Conservation (phyloP, 2,797 vertebrate genomes). For the Falco concolor region DNA sequence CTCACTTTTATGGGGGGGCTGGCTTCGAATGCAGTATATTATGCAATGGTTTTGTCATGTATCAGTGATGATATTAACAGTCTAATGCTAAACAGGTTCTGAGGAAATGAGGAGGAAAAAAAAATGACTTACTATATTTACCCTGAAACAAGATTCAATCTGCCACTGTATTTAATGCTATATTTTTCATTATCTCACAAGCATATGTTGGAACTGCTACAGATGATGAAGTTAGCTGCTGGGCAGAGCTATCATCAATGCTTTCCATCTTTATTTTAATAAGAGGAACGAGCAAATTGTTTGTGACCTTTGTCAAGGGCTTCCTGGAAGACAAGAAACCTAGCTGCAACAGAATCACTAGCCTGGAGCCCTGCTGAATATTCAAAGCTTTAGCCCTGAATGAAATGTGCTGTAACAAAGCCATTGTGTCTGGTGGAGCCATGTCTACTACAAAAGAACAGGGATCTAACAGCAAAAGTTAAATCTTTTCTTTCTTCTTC, state of each 20-base stretch:
- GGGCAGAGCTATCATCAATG: slow-evolving; percentile 83
- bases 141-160: slow-evolving; percentile 91
- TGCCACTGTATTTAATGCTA: slow-evolving; percentile 89
- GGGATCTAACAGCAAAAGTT: slow-evolving; percentile 4
- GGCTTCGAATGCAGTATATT: slow-evolving; percentile 82
- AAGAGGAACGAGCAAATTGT: slow-evolving; percentile 83
- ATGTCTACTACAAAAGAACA: slow-evolving; percentile 26
- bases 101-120: slow-evolving; percentile 80
- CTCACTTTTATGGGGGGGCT: slow-evolving; percentile 73
- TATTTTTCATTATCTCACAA: slow-evolving; percentile 91
- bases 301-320: slow-evolving; percentile 96
- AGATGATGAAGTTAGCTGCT: slow-evolving; percentile 91
- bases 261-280: slow-evolving; percentile 85
- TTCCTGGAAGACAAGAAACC: slow-evolving; percentile 78
- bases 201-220: slow-evolving; percentile 91
- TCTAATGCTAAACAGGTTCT: slow-evolving; percentile 85
- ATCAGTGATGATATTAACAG: slow-evolving; percentile 81
- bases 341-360: slow-evolving; percentile 74
- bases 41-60: slow-evolving; percentile 85
- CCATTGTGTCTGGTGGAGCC: slow-evolving; percentile 74
- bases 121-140: slow-evolving; percentile 86
- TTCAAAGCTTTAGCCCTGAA: slow-evolving; percentile 75
- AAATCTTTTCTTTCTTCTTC: background rate
- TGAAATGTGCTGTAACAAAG: slow-evolving; percentile 79
- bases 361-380: slow-evolving; percentile 84